These are phyloP conservation scores for Drosophila mayri DNA, from an alignment of 1,140 invertebrate genomes.

Conservation along the genomic window DNA sequence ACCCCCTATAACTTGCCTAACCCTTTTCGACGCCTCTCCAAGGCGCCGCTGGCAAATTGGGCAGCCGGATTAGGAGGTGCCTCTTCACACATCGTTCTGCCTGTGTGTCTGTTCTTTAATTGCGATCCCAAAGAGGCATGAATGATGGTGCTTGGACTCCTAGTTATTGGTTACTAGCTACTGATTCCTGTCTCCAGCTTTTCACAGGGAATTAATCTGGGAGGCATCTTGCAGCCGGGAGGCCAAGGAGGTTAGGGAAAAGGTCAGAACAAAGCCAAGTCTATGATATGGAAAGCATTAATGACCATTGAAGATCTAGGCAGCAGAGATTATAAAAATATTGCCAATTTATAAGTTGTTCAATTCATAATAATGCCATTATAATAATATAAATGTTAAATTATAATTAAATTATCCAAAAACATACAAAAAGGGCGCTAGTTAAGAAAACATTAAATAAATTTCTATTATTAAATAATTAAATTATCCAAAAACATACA, in stretches of 20 bases:
- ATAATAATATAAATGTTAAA: no score
- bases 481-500: no score
- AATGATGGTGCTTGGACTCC: background rate
- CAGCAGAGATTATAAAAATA: no score
- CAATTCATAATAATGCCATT: no score
- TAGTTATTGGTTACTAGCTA: background rate
- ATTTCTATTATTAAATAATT: no score
- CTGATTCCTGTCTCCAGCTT: background rate
- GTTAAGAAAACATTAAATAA: no score
- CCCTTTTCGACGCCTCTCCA: slow-evolving; percentile 27
- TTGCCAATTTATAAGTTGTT: no score
- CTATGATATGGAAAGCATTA: background rate
- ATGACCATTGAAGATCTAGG: no score
- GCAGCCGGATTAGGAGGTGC: slow-evolving; percentile 40
- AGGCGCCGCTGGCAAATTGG: slow-evolving; percentile 35
- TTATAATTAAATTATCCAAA: no score
- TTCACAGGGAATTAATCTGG: background rate
- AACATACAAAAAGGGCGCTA: no score
- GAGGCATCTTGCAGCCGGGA: background rate
- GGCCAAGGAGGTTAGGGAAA: background rate
- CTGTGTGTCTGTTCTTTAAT: slow-evolving; percentile 42
- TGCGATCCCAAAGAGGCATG: slow-evolving; percentile 13
- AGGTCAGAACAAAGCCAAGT: background rate
- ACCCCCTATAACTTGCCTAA: background rate
- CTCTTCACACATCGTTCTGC: slow-evolving; percentile 1